phyloP scores from a whole-genome alignment of 1,140 invertebrate species.

The Ceratosolen fusciceps region DNA sequence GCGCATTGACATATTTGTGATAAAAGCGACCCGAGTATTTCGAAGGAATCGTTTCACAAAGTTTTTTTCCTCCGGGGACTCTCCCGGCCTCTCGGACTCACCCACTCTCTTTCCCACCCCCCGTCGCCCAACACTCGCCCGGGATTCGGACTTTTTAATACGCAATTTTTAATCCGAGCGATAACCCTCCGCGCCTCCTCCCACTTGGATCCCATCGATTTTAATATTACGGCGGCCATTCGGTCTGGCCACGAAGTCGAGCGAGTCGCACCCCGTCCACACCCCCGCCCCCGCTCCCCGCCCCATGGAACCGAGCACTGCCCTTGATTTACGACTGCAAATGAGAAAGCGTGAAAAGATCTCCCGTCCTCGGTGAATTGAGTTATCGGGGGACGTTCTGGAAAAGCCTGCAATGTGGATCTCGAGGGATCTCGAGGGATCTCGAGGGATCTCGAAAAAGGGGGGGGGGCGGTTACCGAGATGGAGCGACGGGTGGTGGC shows the following conservation, averaged over 20 bases:
- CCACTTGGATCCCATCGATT: no score
- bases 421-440: not conserved
- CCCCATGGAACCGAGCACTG: not conserved
- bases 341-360: not conserved
- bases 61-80: constrained; percentile 2
- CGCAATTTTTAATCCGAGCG: no score
- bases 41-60: constrained; percentile 12
- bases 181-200: no score
- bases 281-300: no score
- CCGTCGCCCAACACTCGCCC: not conserved
- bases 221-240: no score
- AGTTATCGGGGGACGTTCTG: no score
- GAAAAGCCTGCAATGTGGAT: not conserved
- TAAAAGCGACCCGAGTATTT: constrained; percentile 28
- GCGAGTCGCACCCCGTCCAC: no score
- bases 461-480: no score
- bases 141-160: not conserved
- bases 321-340: not conserved
- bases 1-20: constrained; percentile 35
- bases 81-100: not conserved
- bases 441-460: no score
- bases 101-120: not conserved
- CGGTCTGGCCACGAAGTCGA: no score
- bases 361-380: not conserved
- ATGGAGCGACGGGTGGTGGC: no score